Percentiles rank a stretch among this genome's conserved stretches.
Evolutionary conservation across 1,140 invertebrate species (phyloP).

Genomic region (Euglossa dilemma): DNA sequence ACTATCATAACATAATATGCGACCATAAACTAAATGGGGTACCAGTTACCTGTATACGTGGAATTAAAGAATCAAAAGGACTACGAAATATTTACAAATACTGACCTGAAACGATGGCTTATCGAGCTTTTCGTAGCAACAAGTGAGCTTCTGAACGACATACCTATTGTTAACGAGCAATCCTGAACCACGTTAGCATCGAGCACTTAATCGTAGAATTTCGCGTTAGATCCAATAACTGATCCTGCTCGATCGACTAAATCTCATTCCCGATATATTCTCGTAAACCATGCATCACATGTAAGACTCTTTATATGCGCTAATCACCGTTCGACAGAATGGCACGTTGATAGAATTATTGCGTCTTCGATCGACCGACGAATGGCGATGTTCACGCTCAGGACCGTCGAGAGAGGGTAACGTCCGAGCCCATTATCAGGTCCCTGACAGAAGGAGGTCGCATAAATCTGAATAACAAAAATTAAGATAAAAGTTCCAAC

Average conservation of each 20-base stretch:
- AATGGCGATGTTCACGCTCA: neutral
- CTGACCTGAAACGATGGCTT: too few relatives aligned
- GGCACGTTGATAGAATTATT: slow-evolving; percentile 7
- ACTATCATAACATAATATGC: too few relatives aligned
- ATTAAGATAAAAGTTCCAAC: too few relatives aligned
- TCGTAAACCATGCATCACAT: neutral
- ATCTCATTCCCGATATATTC: slow-evolving; percentile 17
- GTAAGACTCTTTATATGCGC: slow-evolving; percentile 11
- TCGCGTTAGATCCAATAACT: neutral
- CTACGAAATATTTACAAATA: too few relatives aligned
- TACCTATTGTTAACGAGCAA: neutral
- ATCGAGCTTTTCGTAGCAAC: neutral
- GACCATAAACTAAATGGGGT: too few relatives aligned
- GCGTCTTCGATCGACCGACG: slow-evolving; percentile 7
- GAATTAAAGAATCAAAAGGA: too few relatives aligned
- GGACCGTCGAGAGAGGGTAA: neutral
- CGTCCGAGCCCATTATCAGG: too few relatives aligned
- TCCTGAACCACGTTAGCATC: neutral
- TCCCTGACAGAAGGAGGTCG: too few relatives aligned
- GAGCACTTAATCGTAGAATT: neutral
- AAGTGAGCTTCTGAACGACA: neutral
- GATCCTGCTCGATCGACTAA: neutral
- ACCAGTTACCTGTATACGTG: too few relatives aligned
- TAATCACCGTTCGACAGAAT: slow-evolving; percentile 35
- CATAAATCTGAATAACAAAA: too few relatives aligned